Conservation (phyloP, 1,140 invertebrate genomes). For the Luehdorfia chinensis region DNA sequence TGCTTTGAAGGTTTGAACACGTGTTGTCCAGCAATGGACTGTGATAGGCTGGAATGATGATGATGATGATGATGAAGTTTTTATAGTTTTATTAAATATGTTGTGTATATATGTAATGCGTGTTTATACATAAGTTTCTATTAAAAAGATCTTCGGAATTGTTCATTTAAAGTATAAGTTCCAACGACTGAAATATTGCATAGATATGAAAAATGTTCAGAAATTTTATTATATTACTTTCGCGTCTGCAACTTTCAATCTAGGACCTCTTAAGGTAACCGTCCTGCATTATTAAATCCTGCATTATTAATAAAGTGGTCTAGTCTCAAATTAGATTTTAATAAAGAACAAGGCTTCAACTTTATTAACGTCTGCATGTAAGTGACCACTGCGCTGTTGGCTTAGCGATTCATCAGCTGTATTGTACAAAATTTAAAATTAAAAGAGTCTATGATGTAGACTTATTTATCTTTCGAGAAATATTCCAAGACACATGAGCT, state of each 20-base stretch:
- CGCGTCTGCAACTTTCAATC: conserved; percentile 7
- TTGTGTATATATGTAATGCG: too few species aligned
- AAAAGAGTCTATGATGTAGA: background rate
- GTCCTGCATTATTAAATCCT: conserved; percentile 15
- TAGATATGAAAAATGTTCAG: conserved; percentile 3
- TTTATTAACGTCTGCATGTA: conserved; percentile 6
- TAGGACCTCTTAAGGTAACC: conserved; percentile 9
- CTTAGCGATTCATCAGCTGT: background rate
- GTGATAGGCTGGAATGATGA: too few species aligned
- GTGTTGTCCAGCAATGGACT: too few species aligned
- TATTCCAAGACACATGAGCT: too few species aligned
- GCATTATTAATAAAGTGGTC: conserved; percentile 15
- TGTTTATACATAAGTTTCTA: too few species aligned
- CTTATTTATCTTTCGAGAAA: too few species aligned
- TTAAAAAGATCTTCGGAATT: background rate
- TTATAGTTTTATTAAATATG: too few species aligned
- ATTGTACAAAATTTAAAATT: background rate
- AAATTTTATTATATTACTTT: conserved; percentile 15
- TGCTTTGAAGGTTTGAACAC: too few species aligned
- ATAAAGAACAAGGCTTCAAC: conserved; percentile 4
- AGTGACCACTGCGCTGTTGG: too few species aligned
- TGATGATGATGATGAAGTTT: too few species aligned
- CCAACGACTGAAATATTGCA: conserved; percentile 2
- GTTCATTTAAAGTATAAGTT: conserved; percentile 10
- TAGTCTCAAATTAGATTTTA: conserved; percentile 1